Percentiles rank a stretch among this genome's conserved stretches.
phyloP scores from a whole-genome alignment of 2,113 vertebrate species.

The Nothocercus nigrocapillus region DNA sequence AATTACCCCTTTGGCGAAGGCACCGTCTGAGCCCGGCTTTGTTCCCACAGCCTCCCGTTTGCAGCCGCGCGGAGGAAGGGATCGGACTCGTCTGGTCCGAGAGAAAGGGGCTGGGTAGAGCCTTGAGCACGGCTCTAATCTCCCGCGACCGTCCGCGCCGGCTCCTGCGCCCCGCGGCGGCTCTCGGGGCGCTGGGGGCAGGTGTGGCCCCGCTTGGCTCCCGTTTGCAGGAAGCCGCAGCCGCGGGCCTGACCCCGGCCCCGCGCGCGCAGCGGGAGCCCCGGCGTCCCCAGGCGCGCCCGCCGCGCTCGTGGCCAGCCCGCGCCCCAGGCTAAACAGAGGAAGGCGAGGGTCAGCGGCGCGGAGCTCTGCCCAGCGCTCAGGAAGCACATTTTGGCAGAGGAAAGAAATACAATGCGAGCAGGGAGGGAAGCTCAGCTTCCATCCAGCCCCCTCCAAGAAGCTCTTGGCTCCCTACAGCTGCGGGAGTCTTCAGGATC shows the following conservation, averaged over 20 bases:
- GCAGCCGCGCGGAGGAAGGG: not conserved
- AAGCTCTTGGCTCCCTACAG: conserved; percentile 52
- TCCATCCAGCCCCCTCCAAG: conserved; percentile 63
- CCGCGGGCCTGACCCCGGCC: conserved; percentile 67
- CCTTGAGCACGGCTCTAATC: accelerated
- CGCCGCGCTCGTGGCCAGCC: conserved; percentile 81
- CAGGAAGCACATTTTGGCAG: conserved; percentile 89
- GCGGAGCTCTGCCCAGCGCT: conserved; percentile 81
- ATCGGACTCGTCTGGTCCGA: not conserved
- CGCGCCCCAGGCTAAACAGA: conserved; percentile 82
- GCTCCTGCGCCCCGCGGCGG: not conserved
- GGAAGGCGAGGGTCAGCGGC: conserved; percentile 88
- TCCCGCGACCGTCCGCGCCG: accelerated
- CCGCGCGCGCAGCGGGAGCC: conserved; percentile 9
- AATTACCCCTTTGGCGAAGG: conserved; percentile 26
- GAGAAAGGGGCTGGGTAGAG: not conserved
- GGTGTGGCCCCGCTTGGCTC: conserved; percentile 64
- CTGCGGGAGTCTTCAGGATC: conserved; percentile 37
- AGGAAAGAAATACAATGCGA: conserved; percentile 93
- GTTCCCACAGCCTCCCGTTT: not conserved
- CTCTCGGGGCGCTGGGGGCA: not conserved
- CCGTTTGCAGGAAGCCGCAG: conserved; percentile 47
- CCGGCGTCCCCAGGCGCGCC: conserved; percentile 69
- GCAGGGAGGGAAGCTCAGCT: conserved; percentile 61
- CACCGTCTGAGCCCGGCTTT: conserved; percentile 38